A percentile compares a stretch with the other conserved stretches of the same genome.
phyloP scores from a whole-genome alignment of 2,113 vertebrate genomes.

The Edolisoma coerulescens region DNA sequence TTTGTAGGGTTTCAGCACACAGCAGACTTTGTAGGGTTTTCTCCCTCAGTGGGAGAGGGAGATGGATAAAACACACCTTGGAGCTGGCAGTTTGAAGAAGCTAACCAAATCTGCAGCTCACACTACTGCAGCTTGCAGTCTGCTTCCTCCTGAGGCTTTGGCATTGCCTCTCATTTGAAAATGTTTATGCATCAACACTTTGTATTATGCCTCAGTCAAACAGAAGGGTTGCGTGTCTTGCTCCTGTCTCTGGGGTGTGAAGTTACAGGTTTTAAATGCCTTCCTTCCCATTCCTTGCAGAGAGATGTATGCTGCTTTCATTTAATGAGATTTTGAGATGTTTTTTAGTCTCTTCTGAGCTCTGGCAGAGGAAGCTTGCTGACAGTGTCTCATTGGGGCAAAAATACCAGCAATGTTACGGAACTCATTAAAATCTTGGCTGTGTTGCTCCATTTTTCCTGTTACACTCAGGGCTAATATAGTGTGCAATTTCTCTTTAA shows the following conservation, averaged over 20 bases:
- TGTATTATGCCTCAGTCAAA: neutral
- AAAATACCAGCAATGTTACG: neutral
- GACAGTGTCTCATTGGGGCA: neutral
- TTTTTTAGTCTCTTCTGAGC: neutral
- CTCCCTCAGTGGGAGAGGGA: fast-evolving
- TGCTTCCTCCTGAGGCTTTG: neutral
- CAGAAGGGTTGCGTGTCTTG: fast-evolving
- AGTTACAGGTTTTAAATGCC: neutral
- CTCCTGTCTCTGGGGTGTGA: neutral
- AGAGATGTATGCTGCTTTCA: neutral
- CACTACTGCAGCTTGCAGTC: fast-evolving
- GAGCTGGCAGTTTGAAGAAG: neutral
- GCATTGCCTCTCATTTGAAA: neutral
- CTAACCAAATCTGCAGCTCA: neutral
- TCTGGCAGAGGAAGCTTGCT: neutral
- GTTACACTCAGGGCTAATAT: neutral
- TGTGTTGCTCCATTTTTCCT: neutral
- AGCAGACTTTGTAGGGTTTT: neutral
- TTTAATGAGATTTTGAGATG: neutral
- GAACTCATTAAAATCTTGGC: neutral
- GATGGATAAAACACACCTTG: fast-evolving
- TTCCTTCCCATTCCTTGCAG: neutral
- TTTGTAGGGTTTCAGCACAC: neutral
- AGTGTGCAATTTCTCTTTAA: neutral
- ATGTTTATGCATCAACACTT: neutral